Evolutionary conservation across 2,888 invertebrate species (phyloP).

Genomic region (Biston betularia): DNA sequence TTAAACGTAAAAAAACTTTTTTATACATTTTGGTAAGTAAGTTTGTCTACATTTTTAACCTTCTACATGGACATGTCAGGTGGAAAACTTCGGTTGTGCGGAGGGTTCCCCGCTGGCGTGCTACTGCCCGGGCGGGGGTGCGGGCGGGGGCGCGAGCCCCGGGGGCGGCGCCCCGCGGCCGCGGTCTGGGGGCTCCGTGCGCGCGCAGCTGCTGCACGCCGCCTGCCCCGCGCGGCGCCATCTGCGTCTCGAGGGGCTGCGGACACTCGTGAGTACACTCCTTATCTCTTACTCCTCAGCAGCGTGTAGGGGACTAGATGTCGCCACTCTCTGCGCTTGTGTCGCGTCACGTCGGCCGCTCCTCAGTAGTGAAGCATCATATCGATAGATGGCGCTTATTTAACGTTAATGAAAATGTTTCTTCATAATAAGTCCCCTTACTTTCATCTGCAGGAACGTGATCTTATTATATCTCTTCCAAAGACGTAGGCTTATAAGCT

Average conservation of each 20-base stretch:
- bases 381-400: too few relatives aligned
- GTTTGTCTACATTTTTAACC: neutral
- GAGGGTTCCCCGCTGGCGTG: slow-evolving; percentile 89
- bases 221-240: slow-evolving; percentile 95
- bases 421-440: too few relatives aligned
- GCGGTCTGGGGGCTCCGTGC: slow-evolving; percentile 77
- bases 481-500: too few relatives aligned
- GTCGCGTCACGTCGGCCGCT: too few relatives aligned
- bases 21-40: neutral
- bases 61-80: slow-evolving; percentile 55
- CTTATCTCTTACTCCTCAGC: too few relatives aligned
- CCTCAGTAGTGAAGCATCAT: too few relatives aligned
- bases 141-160: slow-evolving; percentile 67
- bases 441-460: too few relatives aligned
- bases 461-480: too few relatives aligned
- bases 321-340: too few relatives aligned
- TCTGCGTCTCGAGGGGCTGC: slow-evolving; percentile 91
- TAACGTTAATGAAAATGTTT: too few relatives aligned
- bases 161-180: slow-evolving; percentile 76
- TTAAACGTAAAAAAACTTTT: too few relatives aligned
- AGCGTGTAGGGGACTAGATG: too few relatives aligned
- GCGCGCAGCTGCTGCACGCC: slow-evolving; percentile 91
- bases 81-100: slow-evolving; percentile 85
- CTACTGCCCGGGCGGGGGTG: slow-evolving; percentile 78
- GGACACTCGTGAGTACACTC: slow-evolving; percentile 87